These are phyloP conservation scores for Ptychochromis oligacanthus DNA, from an alignment of 2,113 vertebrate species.

Conservation along the genomic window DNA sequence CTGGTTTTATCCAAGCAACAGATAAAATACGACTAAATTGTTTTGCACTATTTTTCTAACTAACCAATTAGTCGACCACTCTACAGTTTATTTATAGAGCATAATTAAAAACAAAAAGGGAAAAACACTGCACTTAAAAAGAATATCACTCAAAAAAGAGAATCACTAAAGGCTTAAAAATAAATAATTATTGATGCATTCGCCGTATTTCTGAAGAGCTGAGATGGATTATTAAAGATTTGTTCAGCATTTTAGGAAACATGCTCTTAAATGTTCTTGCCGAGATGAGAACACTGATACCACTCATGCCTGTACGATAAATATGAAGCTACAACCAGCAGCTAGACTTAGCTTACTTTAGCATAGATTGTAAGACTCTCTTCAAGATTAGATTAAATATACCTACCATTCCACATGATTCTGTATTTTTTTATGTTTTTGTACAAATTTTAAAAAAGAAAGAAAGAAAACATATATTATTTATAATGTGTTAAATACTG, in stretches of 20 bases:
- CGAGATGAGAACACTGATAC: neutral
- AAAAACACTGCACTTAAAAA: neutral
- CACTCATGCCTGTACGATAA: neutral
- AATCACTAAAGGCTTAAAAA: neutral
- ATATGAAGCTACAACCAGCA: neutral
- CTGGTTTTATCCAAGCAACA: constrained; percentile 1
- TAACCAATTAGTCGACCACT: neutral
- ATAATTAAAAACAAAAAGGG: too few species aligned
- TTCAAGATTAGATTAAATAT: neutral
- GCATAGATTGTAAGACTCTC: neutral
- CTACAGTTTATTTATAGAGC: too few species aligned
- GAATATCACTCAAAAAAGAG: too few species aligned
- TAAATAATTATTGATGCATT: neutral
- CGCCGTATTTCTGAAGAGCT: neutral
- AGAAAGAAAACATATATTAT: too few species aligned
- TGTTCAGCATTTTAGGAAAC: neutral
- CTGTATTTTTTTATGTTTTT: too few species aligned
- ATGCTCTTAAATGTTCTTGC: too few species aligned
- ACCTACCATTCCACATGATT: neutral
- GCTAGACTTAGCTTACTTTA: neutral
- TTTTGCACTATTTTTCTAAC: neutral
- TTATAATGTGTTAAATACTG: too few species aligned
- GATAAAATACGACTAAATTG: neutral
- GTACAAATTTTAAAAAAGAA: too few species aligned
- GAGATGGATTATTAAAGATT: neutral